Evolutionary conservation across 2,113 vertebrate species (phyloP).

Genomic region (Verasper variegatus): DNA sequence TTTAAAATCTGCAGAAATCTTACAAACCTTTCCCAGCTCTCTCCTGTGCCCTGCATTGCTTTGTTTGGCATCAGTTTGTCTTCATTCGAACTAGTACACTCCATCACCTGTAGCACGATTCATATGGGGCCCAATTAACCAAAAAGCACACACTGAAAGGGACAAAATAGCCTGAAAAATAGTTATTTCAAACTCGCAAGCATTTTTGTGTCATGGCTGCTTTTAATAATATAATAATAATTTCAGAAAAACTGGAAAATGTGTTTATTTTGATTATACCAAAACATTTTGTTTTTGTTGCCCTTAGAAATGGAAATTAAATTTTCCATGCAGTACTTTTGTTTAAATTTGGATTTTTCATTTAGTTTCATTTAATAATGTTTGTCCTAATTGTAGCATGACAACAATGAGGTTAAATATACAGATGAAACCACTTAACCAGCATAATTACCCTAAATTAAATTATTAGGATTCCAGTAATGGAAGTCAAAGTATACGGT

Average conservation of each 20-base stretch:
- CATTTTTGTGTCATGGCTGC: slow-evolving; percentile 63
- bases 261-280: slow-evolving; percentile 71
- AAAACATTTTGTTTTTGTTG: slow-evolving; percentile 59
- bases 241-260: slow-evolving; percentile 44
- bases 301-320: slow-evolving; percentile 17
- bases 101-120: slow-evolving; percentile 27
- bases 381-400: slow-evolving; percentile 28
- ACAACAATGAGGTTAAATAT: slow-evolving; percentile 43
- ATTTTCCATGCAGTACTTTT: slow-evolving; percentile 19
- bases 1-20: too few relatives aligned
- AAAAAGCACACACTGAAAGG: slow-evolving; percentile 54
- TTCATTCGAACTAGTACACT: slow-evolving; percentile 43
- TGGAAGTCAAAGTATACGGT: slow-evolving; percentile 22
- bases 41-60: background rate
- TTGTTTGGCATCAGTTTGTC: slow-evolving; percentile 4
- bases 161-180: slow-evolving; percentile 82
- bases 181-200: slow-evolving; percentile 76
- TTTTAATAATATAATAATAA: background rate
- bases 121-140: slow-evolving; percentile 10
- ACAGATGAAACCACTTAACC: slow-evolving; percentile 54
- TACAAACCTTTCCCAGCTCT: too few relatives aligned
- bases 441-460: slow-evolving; percentile 47
- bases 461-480: slow-evolving; percentile 37
- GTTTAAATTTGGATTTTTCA: slow-evolving; percentile 2
- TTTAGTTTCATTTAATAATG: slow-evolving; percentile 30